These are phyloP conservation scores for Lepidotrigona ventralis DNA, from an alignment of 1,140 invertebrate species.

Conservation along the genomic window DNA sequence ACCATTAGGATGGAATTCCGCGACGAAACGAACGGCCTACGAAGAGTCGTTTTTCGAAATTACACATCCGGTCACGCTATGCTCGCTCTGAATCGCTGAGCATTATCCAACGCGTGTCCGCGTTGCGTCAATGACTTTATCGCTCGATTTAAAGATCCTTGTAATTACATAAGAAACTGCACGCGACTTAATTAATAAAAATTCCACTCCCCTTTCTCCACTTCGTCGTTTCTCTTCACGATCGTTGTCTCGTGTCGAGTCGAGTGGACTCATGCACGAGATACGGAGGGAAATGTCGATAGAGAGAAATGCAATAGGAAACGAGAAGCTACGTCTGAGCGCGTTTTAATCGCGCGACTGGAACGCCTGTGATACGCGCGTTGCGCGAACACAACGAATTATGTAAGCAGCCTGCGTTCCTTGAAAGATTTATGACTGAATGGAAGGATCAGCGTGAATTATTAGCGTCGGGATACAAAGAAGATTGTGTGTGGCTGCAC, in stretches of 20 bases:
- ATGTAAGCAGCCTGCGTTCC: constrained; percentile 25
- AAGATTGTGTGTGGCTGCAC: not conserved
- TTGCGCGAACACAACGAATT: constrained; percentile 30
- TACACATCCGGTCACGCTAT: constrained; percentile 61
- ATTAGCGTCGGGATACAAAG: constrained; percentile 29
- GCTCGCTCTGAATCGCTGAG: constrained; percentile 44
- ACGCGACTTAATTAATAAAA: constrained; percentile 54
- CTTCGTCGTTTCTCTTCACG: not conserved
- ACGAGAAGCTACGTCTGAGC: constrained; percentile 23
- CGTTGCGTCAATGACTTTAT: constrained; percentile 59
- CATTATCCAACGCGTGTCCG: constrained; percentile 57
- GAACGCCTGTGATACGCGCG: constrained; percentile 34
- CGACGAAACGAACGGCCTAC: constrained; percentile 24
- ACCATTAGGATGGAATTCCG: constrained; percentile 45
- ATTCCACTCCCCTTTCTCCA: constrained; percentile 1
- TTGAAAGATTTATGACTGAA: constrained; percentile 33
- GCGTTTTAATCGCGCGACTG: constrained; percentile 47
- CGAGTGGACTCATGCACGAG: not conserved
- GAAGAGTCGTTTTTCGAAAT: constrained; percentile 58
- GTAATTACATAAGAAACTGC: constrained; percentile 50
- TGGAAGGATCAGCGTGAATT: constrained; percentile 32
- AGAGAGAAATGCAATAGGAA: constrained; percentile 24
- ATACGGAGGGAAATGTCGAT: not conserved
- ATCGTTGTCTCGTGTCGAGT: not conserved
- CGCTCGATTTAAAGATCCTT: constrained; percentile 46